A percentile compares a stretch with the other conserved stretches of the same genome.
These are phyloP conservation scores for Aphelenchoides besseyi DNA, from an alignment of 1,140 invertebrate genomes.

Conservation along the genomic window DNA sequence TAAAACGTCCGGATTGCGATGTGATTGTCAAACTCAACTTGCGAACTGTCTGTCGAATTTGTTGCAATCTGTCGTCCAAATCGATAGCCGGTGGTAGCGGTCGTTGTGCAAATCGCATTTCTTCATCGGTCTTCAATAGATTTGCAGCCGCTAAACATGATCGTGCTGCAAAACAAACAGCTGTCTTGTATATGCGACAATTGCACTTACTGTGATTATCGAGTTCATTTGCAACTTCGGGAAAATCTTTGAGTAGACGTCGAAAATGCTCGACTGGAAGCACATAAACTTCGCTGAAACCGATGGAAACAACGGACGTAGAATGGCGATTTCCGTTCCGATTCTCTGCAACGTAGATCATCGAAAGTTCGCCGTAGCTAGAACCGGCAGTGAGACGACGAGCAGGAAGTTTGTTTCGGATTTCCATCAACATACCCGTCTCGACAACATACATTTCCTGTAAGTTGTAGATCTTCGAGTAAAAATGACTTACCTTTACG, in stretches of 20 bases:
- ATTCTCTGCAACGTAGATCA: conserved; percentile 22
- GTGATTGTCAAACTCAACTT: background rate
- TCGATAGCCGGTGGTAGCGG: background rate
- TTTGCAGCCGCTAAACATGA: background rate
- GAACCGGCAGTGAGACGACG: background rate
- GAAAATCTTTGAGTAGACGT: conserved; percentile 17
- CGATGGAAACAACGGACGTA: conserved; percentile 17
- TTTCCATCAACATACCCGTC: conserved; percentile 4
- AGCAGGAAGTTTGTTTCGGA: conserved; percentile 5
- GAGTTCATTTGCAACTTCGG: background rate
- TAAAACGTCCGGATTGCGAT: background rate
- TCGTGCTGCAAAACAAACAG: background rate
- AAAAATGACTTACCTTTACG: conserved; percentile 13
- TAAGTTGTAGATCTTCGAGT: background rate
- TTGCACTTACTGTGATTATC: conserved; percentile 9
- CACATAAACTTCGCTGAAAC: conserved; percentile 23
- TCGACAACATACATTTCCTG: conserved; percentile 22
- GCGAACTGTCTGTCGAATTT: background rate
- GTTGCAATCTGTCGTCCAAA: conserved; percentile 6
- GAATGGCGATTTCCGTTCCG: conserved; percentile 18
- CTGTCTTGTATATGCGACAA: background rate
- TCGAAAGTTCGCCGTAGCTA: conserved; percentile 7
- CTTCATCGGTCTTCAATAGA: background rate
- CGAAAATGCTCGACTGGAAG: conserved; percentile 23
- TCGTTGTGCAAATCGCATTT: background rate